phyloP scores from a whole-genome alignment of 2,797 vertebrate species.

The Lophotriccus pileatus region DNA sequence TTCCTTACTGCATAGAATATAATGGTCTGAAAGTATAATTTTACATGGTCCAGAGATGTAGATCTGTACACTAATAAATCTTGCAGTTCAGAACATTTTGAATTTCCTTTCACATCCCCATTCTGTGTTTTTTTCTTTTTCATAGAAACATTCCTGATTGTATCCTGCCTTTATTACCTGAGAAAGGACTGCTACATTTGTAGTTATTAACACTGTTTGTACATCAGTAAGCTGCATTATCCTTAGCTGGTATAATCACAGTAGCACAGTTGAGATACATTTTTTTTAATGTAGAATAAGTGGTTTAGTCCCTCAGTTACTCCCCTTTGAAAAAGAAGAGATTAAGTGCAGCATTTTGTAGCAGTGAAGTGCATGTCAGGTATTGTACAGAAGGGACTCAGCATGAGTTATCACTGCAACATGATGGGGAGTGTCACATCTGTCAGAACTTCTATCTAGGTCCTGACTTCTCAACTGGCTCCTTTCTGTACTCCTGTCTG shows the following conservation, averaged over 20 bases:
- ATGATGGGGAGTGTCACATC: neutral
- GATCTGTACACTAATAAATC: constrained; percentile 27
- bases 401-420: neutral
- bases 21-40: constrained; percentile 22
- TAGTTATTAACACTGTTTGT: neutral
- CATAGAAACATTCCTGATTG: neutral
- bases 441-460: neutral
- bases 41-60: neutral
- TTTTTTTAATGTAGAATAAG: neutral
- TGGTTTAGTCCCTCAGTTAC: neutral
- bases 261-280: neutral
- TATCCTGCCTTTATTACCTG: neutral
- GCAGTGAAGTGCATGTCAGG: neutral
- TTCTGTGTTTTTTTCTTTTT: neutral
- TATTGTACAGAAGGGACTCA: neutral
- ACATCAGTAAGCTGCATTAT: neutral
- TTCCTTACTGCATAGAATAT: neutral
- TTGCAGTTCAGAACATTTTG: neutral
- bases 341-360: neutral
- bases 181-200: neutral
- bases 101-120: constrained; percentile 6
- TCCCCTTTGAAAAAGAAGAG: neutral
- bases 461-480: neutral
- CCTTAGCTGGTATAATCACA: neutral
- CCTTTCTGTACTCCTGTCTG: neutral